Percentiles rank a stretch among this genome's conserved stretches.
Evolutionary conservation across 2,113 vertebrate genomes (phyloP).

Genomic region (Phrynocephalus versicolor): DNA sequence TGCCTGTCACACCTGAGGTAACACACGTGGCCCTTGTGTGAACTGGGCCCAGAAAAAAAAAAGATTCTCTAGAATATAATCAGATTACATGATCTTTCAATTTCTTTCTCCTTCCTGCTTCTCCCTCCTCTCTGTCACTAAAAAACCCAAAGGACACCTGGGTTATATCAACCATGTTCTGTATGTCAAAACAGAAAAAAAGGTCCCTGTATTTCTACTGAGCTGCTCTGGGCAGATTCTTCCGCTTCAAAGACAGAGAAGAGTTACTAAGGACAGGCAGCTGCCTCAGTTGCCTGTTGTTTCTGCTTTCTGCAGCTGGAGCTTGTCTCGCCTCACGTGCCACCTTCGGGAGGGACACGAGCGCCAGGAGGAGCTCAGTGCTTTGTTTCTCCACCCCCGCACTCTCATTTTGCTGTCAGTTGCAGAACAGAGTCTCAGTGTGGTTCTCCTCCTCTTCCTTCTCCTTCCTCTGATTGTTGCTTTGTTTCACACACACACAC

Average conservation of each 20-base stretch:
- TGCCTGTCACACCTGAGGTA: neutral
- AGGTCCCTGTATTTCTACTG: neutral
- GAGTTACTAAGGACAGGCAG: neutral
- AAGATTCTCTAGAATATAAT: too few species aligned
- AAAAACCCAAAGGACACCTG: neutral
- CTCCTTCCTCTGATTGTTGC: neutral
- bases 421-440: neutral
- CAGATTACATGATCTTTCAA: neutral
- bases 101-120: neutral
- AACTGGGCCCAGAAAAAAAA: neutral
- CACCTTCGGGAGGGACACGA: neutral
- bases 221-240: slow-evolving; percentile 2
- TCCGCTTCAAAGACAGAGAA: neutral
- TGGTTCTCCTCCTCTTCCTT: neutral
- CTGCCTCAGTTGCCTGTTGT: slow-evolving; percentile 1
- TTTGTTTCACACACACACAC: too few species aligned
- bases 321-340: neutral
- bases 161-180: neutral
- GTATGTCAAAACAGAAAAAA: neutral
- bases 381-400: neutral
- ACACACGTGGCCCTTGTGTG: neutral
- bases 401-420: neutral
- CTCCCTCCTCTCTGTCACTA: too few species aligned
- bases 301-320: slow-evolving; percentile 1
- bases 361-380: neutral